Base-by-base conservation (phyloP, 2,888 invertebrate genomes). In the Tetragonula carbonaria region DNA sequence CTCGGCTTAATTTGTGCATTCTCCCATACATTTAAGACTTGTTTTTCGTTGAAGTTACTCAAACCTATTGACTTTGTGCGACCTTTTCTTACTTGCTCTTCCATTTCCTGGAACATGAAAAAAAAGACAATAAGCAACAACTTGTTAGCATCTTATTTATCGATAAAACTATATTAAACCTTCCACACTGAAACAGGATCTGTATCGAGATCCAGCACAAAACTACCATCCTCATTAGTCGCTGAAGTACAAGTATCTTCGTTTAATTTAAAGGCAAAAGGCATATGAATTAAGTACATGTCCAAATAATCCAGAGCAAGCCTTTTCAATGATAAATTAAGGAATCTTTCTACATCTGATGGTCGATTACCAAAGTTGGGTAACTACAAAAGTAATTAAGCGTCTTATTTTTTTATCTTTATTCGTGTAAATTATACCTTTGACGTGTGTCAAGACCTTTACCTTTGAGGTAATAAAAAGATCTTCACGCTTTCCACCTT, bases 401-500 rank as follows among this genome's bases (percentile, higher is more conserved):
- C 3, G 33, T 28, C 45, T 45, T 45, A 33, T 21, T 62, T 33
- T 71, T 55, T 67, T 45, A n/a, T 78, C 55, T 67, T 28, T 23
- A 11, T 18, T 11, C 2, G 23, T 33, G n/a, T 55, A n/a, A 33
- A 18, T n/a, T 33, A 62, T 50, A 50, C n/a, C 23, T 16, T 23
- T 14, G 2, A 28, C 21, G 45, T 13, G 33, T 18, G n/a, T 57
- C 8, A 18, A 4, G 21, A 45, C 8, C 4, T 11, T 76, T 78
- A 97, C 97, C 96, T 98, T 98, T n/a, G 97, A 97, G 51, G 97
- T 97, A 84, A 98, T 96, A 94, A 97, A 98, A 82, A 98, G 95
- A 72, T 97, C 97, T 90, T 96, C 96, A 80, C 98, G 95, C 82
- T 95, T 96, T 18, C 97, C 96, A 62, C 96, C 97, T 68, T 95